Evolutionary conservation across 2,113 vertebrate genomes (phyloP), one percentile per base, ranked within the genome.

Genomic region (Tricholaema leucomelas): DNA sequence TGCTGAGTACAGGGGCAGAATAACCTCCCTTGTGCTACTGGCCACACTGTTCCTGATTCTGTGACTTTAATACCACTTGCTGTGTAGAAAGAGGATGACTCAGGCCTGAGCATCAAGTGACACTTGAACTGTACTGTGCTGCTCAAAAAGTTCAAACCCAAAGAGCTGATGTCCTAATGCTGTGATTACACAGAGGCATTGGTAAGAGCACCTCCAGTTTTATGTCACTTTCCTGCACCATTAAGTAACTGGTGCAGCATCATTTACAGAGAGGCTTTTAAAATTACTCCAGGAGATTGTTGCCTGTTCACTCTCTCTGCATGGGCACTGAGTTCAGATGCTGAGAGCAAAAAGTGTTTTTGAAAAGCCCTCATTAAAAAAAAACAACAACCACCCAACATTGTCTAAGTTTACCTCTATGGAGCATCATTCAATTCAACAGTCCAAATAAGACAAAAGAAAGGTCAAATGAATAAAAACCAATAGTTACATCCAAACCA

Each of bases 181-280:
- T 70, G 56, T 77, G 72, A 89, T 90, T 93, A 87, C 60, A 82
- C 25, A 52, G 56, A 87, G 83, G 80, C 64, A 35, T 21, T 74
- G 27, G 25, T 63, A 77, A 89, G 36, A 92, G 10, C 75, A 60
- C 89, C 72, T 80, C 75, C 52, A 89, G 63, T 80, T 92, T 94
- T 87, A 82, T 87, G 81, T 56, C 0, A 0, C n/a, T 95, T 85
- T 92, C 71, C 82, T 80, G 93, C 56, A 71, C 75, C 4, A 11
- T 91, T 92, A 89, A 67, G 71, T 91, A 92, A 89, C 64, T 85
- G 90, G 87, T 85, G 36, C 72, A 91, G 80, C 60, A 64, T 55
- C 27, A 42, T 74, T 95, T 89, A 77, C 60, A 77, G 75, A 59
- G 89, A 85, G 55, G 60, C 36, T 91, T 50, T 92, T 90, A 85